Base-by-base conservation (phyloP, 2,888 invertebrate genomes). In the Andrena marginata region DNA sequence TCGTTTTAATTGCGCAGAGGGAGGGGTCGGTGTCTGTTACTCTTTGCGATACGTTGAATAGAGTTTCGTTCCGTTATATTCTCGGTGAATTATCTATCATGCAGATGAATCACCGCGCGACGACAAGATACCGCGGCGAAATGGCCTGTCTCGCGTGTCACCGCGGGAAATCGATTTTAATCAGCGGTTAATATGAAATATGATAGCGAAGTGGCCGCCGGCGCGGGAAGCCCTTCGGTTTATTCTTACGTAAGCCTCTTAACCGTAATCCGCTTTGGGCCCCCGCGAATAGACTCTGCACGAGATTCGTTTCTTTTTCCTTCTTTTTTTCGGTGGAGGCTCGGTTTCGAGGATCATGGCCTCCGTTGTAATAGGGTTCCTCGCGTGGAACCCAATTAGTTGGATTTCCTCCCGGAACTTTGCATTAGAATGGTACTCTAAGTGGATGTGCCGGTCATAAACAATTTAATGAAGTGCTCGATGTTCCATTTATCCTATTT, bases 121-220 rank as follows among this genome's bases (percentile, higher is more conserved):
- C 72, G 26, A 56, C 48, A 29, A 10, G 16, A 5, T 6, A n/a
- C 51, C 59, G 54, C n/a, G 70, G 31, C 64, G 31, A 63, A 33
- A 26, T 49, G 59, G 49, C 16, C 54, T 26, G 65, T 59, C 68
- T 73, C 54, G 74, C 73, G 71, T 81, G 75, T 56, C 77, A 56
- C 48, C 69, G 67, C 73, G 59, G 75, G 78, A 85, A 90, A 89
- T 89, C 87, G 89, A 91, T 90, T 90, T 89, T 89, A 89, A 91
- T 92, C 90, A 90, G 82, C 84, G 85, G 84, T 88, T 91, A 90
- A 91, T 91, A 90, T 86, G 91, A 92, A 91, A 91, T 90, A 90
- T 88, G 89, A 91, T 90, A 87, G 89, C 85, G 86, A 90, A 90
- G 86, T 90, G 80, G 83, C 76, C 82, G 76, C 75, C 67, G 68